Evolutionary conservation across 2,797 vertebrate species (phyloP), one percentile per base, ranked within the genome.

Genomic region (Odontamblyopus lacepedii): DNA sequence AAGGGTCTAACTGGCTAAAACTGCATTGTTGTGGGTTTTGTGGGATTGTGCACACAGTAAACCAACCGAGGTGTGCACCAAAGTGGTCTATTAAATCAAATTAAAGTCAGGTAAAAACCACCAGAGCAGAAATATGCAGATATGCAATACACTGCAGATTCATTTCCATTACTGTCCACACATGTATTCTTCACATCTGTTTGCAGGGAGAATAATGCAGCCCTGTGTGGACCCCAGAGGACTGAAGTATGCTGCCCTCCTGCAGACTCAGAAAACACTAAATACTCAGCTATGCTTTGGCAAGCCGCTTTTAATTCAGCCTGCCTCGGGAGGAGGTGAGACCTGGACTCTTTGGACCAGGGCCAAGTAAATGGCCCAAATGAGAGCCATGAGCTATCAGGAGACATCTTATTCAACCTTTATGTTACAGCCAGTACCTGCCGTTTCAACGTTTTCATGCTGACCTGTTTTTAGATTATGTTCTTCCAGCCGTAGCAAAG

Each of bases 161-260:
- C 32, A 27, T 6, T 53, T 74, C 76, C 66, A 76, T 83, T 83
- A 32, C 18, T 50, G 15, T 66, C 83, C 77, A 67, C 70, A 53
- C 55, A 66, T 70, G 51, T 78, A 87, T 85, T 85, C 78, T 65
- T 81, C 59, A 74, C 88, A 83, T 90, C 77, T 90, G 83, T 85
- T 87, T 85, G 76, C 71, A 81, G 81, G 69, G 83, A 89, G 80
- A 87, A 83, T 80, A 61, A 76, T 77, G 88, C 85, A 88, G 85
- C 81, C 86, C 85, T 88, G 69, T 16, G 70, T 80, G 78, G 77
- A 88, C 82, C 85, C 85, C 84, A 79, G 77, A 87, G 84, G 84
- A 85, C 84, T 88, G 73, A 89, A 89, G 81, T 86, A 91, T 90
- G 83, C 78, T 13, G 82, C 83, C 88, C 88, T 89, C 89, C 87